Evolutionary conservation across 1,140 invertebrate species (phyloP).

Genomic region (Dinothrombium tinctorium): DNA sequence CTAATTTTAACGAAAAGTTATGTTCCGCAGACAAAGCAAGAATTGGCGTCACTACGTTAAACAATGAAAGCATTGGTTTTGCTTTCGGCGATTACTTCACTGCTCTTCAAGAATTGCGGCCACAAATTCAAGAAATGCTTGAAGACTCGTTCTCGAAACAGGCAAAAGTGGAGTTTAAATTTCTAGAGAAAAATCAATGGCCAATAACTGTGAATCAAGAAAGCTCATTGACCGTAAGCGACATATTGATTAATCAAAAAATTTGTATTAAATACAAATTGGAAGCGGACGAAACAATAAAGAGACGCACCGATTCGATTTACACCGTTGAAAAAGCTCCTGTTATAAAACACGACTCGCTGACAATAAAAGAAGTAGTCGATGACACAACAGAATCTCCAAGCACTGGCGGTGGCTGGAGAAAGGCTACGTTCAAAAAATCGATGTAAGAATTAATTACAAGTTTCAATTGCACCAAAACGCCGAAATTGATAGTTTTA

Average conservation of each 20-base stretch:
- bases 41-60: slow-evolving; percentile 17
- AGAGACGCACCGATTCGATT: slow-evolving; percentile 1
- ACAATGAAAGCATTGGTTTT: slow-evolving; percentile 18
- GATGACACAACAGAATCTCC: no score
- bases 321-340: background rate
- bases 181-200: slow-evolving; percentile 21
- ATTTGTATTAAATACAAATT: slow-evolving; percentile 10
- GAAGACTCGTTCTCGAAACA: slow-evolving; percentile 2
- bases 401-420: background rate
- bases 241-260: slow-evolving; percentile 17
- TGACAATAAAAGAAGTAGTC: no score
- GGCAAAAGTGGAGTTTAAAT: slow-evolving; percentile 15
- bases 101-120: slow-evolving; percentile 15
- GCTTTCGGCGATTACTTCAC: slow-evolving; percentile 17
- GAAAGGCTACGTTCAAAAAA: background rate
- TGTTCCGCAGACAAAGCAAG: slow-evolving; percentile 17
- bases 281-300: background rate
- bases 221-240: slow-evolving; percentile 16
- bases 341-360: background rate
- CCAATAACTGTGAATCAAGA: slow-evolving; percentile 21
- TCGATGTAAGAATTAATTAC: background rate
- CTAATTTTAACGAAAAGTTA: background rate
- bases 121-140: slow-evolving; percentile 17
- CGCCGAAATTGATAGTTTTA: no score
- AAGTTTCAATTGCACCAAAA: no score